Conservation (phyloP, 2,888 invertebrate species). For the Leptopilina drosophilae region DNA sequence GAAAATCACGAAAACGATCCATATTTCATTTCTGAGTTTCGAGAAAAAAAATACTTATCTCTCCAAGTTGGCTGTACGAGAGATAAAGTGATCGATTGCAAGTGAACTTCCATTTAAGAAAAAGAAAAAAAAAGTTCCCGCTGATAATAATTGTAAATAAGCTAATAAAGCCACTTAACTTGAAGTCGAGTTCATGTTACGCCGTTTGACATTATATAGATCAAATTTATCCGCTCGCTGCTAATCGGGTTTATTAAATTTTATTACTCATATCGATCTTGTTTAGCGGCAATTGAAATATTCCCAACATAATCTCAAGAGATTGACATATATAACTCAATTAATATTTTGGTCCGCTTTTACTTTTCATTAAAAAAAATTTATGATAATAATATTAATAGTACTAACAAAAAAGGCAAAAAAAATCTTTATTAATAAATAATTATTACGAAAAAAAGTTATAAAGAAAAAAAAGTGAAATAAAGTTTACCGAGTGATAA, state of each 20-base stretch:
- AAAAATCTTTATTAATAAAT: too few species aligned
- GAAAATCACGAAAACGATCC: too few species aligned
- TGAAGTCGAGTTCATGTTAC: constrained; percentile 25
- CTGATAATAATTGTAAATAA: constrained; percentile 35
- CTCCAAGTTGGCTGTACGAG: too few species aligned
- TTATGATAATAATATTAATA: too few species aligned
- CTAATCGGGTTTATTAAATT: constrained; percentile 25
- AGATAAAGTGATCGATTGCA: not conserved
- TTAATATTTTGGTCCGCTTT: too few species aligned
- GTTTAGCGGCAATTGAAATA: not conserved
- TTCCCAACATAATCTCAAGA: not conserved
- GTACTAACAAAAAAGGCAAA: too few species aligned
- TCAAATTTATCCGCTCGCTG: constrained; percentile 18
- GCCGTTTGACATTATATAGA: constrained; percentile 5
- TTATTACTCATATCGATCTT: constrained; percentile 13
- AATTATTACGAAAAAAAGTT: too few species aligned
- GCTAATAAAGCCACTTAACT: constrained; percentile 33
- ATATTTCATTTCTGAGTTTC: too few species aligned
- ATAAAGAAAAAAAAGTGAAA: too few species aligned
- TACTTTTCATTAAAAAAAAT: too few species aligned
- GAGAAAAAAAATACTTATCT: not conserved
- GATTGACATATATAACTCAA: too few species aligned
- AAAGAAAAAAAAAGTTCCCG: not conserved
- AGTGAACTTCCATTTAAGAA: not conserved
- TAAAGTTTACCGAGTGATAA: too few species aligned